Evolutionary conservation across 2,888 invertebrate genomes (phyloP).

Genomic region (Andrena fulva): DNA sequence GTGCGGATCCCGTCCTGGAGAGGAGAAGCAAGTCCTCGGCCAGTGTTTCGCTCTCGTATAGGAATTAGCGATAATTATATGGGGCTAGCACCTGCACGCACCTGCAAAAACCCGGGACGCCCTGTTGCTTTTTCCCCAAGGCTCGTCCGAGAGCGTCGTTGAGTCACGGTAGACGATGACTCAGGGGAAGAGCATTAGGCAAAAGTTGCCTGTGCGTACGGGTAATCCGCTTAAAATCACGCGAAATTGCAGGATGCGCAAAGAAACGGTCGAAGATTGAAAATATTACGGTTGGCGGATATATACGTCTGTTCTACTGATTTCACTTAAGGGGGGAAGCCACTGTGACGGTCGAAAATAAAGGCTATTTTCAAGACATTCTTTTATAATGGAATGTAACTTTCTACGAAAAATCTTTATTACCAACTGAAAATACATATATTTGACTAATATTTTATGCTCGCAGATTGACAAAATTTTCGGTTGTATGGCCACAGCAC

Average conservation of each 20-base stretch:
- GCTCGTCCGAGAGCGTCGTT: slow-evolving; percentile 19
- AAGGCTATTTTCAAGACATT: too few species aligned
- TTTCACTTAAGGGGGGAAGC: too few species aligned
- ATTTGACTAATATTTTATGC: too few species aligned
- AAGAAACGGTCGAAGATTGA: not conserved
- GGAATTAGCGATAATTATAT: slow-evolving; percentile 75
- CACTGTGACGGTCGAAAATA: too few species aligned
- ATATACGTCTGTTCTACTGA: not conserved
- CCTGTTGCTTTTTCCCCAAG: slow-evolving; percentile 43
- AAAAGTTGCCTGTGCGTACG: not conserved
- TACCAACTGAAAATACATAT: too few species aligned
- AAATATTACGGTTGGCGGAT: not conserved
- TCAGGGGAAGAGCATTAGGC: slow-evolving; percentile 36
- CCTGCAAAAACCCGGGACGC: slow-evolving; percentile 66
- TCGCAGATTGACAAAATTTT: too few species aligned
- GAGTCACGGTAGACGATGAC: slow-evolving; percentile 54
- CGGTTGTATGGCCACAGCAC: too few species aligned
- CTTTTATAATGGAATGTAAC: too few species aligned
- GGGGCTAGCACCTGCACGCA: slow-evolving; percentile 72
- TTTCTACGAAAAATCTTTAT: too few species aligned
- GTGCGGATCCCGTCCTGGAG: slow-evolving; percentile 47
- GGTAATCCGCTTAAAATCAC: slow-evolving; percentile 19
- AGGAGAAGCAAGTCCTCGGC: slow-evolving; percentile 68
- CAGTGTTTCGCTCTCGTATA: slow-evolving; percentile 70
- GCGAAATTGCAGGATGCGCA: slow-evolving; percentile 10